Base-by-base conservation (phyloP, 2,797 vertebrate genomes). In the Myoxocephalus aenaeus region DNA sequence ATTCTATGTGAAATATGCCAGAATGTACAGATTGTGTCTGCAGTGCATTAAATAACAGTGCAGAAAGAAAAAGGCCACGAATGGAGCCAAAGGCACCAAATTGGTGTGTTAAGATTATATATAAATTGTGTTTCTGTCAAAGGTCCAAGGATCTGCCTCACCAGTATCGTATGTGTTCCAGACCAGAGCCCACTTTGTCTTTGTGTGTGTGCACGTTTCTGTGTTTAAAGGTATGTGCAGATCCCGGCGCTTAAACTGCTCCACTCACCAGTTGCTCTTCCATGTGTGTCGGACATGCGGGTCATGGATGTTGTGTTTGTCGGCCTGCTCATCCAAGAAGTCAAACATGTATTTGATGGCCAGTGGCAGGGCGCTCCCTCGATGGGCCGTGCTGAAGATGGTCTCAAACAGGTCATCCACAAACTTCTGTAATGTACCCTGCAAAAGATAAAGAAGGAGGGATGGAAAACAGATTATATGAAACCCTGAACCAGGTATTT, bases 271-370 rank as follows among this genome's bases (percentile, higher is more conserved):
- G 92, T 99, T 99, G 94, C 98, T 99, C 89, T 99, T 99, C 98
- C 98, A 99, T 85, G 98, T 99, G 93, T 99, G 98, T 73, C 98
- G 93, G 70, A 99, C 98, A 0, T 99, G 97, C 0, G 98, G 97
- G 89, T 99, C 98, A 0, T 98, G 96, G 87, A 99, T 99, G 94
- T 94, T 95, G 81, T 99, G 98, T 87, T 98, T 99, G 90, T 99
- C 98, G 0, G 98, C 98, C 91, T 99, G 98, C 90, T 99, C 98
- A 0, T 99, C 98, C 91, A 99, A 93, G 92, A 99, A 99, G 89
- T 99, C 98, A 5, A 99, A 99, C 98, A 99, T 99, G 93, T 99
- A 99, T 80, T 99, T 99, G 93, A 99, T 99, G 85, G 98, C 98
- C 87, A 99, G 94, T 2, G 98, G 98, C 61, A 99, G 95, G 0